phyloP scores from a whole-genome alignment of 2,888 invertebrate genomes.

The Boloria euphrosyne region DNA sequence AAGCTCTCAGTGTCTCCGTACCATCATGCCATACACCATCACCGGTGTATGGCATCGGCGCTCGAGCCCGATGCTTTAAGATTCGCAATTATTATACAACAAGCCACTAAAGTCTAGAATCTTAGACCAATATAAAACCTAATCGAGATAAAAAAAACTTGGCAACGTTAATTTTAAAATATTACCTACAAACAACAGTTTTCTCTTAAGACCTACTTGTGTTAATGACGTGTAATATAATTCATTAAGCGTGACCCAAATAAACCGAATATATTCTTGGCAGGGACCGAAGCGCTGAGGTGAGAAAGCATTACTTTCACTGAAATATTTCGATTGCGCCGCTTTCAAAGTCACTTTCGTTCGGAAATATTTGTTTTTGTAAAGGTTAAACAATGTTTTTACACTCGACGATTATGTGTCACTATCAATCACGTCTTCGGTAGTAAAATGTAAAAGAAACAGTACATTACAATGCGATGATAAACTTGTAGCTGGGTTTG shows the following conservation, averaged over 20 bases:
- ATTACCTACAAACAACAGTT: not conserved
- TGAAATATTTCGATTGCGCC: constrained; percentile 31
- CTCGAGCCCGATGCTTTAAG: too few species aligned
- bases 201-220: constrained; percentile 7
- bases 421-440: not conserved
- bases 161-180: not conserved
- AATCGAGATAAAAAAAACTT: not conserved
- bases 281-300: constrained; percentile 28
- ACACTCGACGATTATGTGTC: constrained; percentile 5
- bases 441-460: too few species aligned
- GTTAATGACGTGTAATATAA: constrained; percentile 8
- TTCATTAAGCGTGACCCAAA: constrained; percentile 34
- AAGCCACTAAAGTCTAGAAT: too few species aligned
- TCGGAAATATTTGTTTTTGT: constrained; percentile 6
- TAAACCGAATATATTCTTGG: constrained; percentile 32
- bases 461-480: too few species aligned
- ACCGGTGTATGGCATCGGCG: too few species aligned
- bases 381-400: constrained; percentile 13
- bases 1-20: too few species aligned
- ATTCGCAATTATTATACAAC: too few species aligned
- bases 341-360: constrained; percentile 32
- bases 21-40: too few species aligned
- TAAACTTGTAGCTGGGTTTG: too few species aligned
- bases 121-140: too few species aligned
- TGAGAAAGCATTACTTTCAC: constrained; percentile 36